Evolutionary conservation across 2,797 vertebrate species (phyloP).

Genomic region (Alauda arvensis): DNA sequence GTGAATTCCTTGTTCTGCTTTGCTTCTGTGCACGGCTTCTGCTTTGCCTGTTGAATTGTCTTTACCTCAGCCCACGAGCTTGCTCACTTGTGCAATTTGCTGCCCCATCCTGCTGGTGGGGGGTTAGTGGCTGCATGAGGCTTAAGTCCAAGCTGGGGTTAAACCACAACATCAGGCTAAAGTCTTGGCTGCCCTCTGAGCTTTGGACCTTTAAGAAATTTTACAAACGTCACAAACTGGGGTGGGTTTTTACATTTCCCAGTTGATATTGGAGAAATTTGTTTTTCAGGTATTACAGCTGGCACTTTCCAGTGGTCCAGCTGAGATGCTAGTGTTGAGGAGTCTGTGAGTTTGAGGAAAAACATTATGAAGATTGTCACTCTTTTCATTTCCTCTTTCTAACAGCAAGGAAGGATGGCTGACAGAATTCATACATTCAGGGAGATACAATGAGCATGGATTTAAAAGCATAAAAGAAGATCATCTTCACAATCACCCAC

Average conservation of each 20-base stretch:
- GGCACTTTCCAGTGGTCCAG: not conserved
- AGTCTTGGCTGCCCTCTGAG: not conserved
- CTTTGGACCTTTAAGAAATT: not conserved
- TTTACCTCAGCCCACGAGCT: not conserved
- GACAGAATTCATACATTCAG: not conserved
- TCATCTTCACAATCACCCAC: not conserved
- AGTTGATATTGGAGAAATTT: not conserved
- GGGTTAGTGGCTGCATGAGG: rapidly evolving
- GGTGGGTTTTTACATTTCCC: not conserved
- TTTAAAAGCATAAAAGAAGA: not conserved
- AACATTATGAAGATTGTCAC: not conserved
- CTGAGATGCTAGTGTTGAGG: not conserved
- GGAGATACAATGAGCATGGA: not conserved
- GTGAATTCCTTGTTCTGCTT: not conserved
- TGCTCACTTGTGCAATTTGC: not conserved
- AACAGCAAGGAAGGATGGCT: not conserved
- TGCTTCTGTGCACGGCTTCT: not conserved
- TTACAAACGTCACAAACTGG: not conserved
- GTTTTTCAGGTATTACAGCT: not conserved
- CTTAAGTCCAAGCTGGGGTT: not conserved
- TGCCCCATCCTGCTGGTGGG: not conserved
- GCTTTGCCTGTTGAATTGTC: not conserved
- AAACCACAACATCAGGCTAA: not conserved
- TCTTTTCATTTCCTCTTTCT: not conserved
- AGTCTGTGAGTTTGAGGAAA: not conserved